A percentile compares a stretch with the other conserved stretches of the same genome.
Conservation (phyloP, 2,113 vertebrate species). For the Copsychus sechellarum region DNA sequence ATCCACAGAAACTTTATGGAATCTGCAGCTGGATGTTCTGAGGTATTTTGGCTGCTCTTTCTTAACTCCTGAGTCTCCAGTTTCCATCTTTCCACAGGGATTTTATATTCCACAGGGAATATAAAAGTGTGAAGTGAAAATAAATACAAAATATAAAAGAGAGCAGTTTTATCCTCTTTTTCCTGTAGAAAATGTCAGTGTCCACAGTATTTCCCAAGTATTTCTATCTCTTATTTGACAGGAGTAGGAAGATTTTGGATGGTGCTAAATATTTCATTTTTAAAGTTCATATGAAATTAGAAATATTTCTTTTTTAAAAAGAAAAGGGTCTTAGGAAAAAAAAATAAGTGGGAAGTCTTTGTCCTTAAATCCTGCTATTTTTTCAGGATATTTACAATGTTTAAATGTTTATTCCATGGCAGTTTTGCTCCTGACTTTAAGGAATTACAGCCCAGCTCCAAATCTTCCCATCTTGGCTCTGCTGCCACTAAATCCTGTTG, state of each 20-base stretch:
- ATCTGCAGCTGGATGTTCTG: background rate
- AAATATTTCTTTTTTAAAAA: background rate
- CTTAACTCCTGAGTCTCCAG: background rate
- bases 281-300: background rate
- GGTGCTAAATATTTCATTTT: background rate
- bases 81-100: background rate
- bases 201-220: background rate
- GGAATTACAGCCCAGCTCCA: background rate
- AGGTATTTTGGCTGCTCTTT: background rate
- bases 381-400: background rate
- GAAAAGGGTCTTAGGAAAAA: fast-evolving
- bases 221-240: background rate
- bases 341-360: background rate
- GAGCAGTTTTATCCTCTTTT: background rate
- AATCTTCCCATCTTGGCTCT: background rate
- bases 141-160: background rate
- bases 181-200: background rate
- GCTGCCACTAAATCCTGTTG: background rate
- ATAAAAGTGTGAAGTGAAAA: background rate
- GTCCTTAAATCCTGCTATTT: background rate
- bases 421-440: background rate
- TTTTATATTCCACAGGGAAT: background rate
- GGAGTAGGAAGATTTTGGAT: background rate
- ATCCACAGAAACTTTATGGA: background rate
- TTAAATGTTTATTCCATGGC: background rate